Base-by-base conservation (phyloP, 1,140 invertebrate species). In the Stratiolaelaps scimitus region DNA sequence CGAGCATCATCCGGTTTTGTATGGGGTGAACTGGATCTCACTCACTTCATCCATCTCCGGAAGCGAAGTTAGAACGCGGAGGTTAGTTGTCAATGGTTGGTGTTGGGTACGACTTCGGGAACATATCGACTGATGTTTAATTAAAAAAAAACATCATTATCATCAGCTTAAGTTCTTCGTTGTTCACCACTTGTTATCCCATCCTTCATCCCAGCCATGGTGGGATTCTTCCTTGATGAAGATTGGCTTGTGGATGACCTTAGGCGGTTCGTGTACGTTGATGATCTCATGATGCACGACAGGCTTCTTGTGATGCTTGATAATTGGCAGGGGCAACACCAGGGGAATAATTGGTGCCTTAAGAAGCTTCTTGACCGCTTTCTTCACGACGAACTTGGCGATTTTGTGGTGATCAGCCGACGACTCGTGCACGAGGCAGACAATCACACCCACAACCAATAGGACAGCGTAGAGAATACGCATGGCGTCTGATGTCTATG, bases 201-300 rank as follows among this genome's bases (percentile, higher is more conserved):
- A 60, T 60, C 53, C 53, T 17, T 26, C 53, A 34, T 60, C 53
- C 53, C 53, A 60, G 15, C 23, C 53, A 34, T 60, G 53, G 23
- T 60, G 53, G 47, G 19, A 23, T 13, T 20, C 53, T 10, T 60
- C 23, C 23, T 60, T 26, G 10, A 60, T 26, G 53, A 60, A 60
- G 23, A 60, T 26, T 2, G 53, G 53, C 53, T 60, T 60, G 53
- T 60, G 53, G 23, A 60, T 26, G 53, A 60, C 26, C 53, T 60
- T 60, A 5, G 53, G 53, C 15, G 53, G 53, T 34, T 60, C 53
- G 53, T 60, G 53, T 23, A 60, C 53, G 53, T 60, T 60, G 53
- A 60, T 60, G 53, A 60, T 60, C 10, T 60, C 53, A 23, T 60
- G 53, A 26, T 60, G 53, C 23, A 60, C 53, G 34, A 60, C 53